phyloP scores from a whole-genome alignment of 2,888 invertebrate species.

The Leptopilina myrica region DNA sequence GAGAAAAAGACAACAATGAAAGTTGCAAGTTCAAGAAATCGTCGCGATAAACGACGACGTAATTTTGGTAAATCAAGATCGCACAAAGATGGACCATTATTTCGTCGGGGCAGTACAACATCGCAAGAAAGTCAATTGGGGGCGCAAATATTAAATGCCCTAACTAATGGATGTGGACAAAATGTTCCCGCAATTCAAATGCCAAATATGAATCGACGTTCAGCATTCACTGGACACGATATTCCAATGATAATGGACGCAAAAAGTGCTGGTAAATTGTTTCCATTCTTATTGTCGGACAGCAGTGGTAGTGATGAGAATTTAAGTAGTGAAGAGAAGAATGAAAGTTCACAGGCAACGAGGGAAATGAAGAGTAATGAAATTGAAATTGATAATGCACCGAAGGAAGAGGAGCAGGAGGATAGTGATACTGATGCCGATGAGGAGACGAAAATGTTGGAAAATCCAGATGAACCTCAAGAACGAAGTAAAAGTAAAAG shows the following conservation, averaged over 20 bases:
- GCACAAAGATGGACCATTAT: slow-evolving; percentile 71
- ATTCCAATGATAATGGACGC: slow-evolving; percentile 65
- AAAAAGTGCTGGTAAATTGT: slow-evolving; percentile 65
- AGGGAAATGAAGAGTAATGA: slow-evolving; percentile 61
- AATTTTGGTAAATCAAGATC: slow-evolving; percentile 43
- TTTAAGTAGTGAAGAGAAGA: slow-evolving; percentile 69
- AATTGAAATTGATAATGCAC: slow-evolving; percentile 63
- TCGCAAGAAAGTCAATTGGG: slow-evolving; percentile 90
- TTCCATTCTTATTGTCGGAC: slow-evolving; percentile 79
- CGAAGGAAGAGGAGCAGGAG: slow-evolving; percentile 68
- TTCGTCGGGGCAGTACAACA: slow-evolving; percentile 83
- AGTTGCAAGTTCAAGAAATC: slow-evolving; percentile 76
- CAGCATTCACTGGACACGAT: slow-evolving; percentile 78
- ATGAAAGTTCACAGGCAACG: slow-evolving; percentile 49
- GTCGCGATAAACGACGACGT: slow-evolving; percentile 47
- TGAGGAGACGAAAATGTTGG: slow-evolving; percentile 69
- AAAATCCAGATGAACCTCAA: slow-evolving; percentile 52
- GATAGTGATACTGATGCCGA: slow-evolving; percentile 70
- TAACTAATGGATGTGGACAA: slow-evolving; percentile 78
- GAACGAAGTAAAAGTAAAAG: slow-evolving; percentile 69
- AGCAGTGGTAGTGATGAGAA: slow-evolving; percentile 73
- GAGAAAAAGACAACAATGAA: slow-evolving; percentile 80
- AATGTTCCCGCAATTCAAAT: slow-evolving; percentile 79
- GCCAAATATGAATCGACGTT: slow-evolving; percentile 79
- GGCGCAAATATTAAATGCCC: slow-evolving; percentile 82